phyloP scores from a whole-genome alignment of 2,888 invertebrate species.

The Nebria salina region DNA sequence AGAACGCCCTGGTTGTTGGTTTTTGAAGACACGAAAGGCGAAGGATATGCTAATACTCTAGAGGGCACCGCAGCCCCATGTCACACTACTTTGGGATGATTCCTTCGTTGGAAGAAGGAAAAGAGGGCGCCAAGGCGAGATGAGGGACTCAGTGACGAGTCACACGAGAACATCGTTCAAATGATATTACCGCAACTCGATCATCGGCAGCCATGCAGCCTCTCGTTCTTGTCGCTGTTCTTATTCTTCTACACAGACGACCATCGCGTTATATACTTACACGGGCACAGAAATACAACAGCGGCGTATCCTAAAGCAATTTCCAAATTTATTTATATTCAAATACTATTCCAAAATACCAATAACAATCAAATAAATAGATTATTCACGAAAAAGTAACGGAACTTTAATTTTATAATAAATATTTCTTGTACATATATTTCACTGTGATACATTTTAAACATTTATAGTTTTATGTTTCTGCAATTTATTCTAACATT shows the following conservation, averaged over 20 bases:
- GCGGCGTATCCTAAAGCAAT: too few species aligned
- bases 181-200: constrained; percentile 62
- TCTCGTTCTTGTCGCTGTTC: not conserved
- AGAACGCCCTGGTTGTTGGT: not conserved
- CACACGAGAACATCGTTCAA: constrained; percentile 53
- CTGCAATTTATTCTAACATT: too few species aligned
- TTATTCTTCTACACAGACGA: not conserved
- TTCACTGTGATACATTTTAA: too few species aligned
- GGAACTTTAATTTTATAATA: too few species aligned
- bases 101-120: not conserved
- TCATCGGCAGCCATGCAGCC: constrained; percentile 25
- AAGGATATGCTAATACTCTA: not conserved
- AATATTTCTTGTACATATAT: too few species aligned
- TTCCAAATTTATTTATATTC: too few species aligned
- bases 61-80: not conserved
- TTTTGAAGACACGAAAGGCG: not conserved
- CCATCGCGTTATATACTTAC: too few species aligned
- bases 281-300: too few species aligned
- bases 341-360: too few species aligned
- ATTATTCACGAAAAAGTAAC: too few species aligned
- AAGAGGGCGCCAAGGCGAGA: not conserved
- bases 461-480: too few species aligned
- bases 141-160: constrained; percentile 27
- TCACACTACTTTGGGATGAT: not conserved
- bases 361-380: too few species aligned